Conservation (phyloP, 2,888 invertebrate genomes). For the Drosophila atripex region DNA sequence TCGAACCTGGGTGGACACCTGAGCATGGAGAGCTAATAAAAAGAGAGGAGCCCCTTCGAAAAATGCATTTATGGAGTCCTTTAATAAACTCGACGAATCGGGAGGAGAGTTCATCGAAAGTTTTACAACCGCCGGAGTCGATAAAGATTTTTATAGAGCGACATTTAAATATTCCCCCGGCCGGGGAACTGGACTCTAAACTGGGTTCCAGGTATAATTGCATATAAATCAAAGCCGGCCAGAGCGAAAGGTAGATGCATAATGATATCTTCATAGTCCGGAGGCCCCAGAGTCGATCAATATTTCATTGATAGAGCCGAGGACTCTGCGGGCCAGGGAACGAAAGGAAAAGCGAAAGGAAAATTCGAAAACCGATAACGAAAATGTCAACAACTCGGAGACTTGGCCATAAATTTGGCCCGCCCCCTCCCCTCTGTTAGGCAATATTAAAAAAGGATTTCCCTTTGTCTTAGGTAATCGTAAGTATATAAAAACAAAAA, state of each 20-base stretch:
- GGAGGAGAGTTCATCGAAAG: conserved; percentile 13
- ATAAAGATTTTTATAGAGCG: conserved; percentile 65
- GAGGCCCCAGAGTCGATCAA: conserved; percentile 55
- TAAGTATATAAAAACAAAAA: conserved; percentile 24
- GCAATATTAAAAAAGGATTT: conserved; percentile 77
- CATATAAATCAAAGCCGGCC: conserved; percentile 63
- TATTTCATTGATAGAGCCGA: conserved; percentile 70
- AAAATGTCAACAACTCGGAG: conserved; percentile 80
- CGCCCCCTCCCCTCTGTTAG: conserved; percentile 29
- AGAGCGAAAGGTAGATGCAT: conserved; percentile 61
- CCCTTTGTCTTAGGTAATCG: conserved; percentile 54
- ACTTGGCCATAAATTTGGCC: conserved; percentile 75
- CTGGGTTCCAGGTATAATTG: conserved; percentile 52
- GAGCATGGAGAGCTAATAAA: conserved; percentile 12
- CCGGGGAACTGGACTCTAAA: not conserved
- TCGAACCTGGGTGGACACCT: conserved; percentile 16
- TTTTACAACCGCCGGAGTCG: conserved; percentile 39
- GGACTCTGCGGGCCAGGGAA: conserved; percentile 48
- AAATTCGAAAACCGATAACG: conserved; percentile 62
- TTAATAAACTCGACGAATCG: conserved; percentile 61
- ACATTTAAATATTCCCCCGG: conserved; percentile 61
- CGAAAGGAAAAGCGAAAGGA: conserved; percentile 36
- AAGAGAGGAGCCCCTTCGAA: conserved; percentile 3
- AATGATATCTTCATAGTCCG: conserved; percentile 73
- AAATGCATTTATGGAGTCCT: conserved; percentile 67